Evolutionary conservation across 1,140 invertebrate species (phyloP).

Genomic region (Rhyzopertha dominica): DNA sequence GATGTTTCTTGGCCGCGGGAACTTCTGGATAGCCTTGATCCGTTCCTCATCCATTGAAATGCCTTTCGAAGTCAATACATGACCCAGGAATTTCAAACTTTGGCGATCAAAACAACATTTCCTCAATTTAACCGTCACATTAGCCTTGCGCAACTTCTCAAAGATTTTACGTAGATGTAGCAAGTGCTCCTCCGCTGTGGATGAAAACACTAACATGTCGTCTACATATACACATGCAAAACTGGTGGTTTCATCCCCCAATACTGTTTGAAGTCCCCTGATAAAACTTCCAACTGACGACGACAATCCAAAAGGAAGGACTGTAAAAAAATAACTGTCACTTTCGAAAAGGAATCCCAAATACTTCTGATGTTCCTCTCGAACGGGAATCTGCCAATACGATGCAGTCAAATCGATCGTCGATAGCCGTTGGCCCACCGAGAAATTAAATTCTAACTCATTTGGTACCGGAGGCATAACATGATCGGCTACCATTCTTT

Average conservation of each 20-base stretch:
- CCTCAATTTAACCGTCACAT: not conserved
- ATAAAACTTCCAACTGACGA: conserved; percentile 1
- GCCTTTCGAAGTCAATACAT: conserved; percentile 1
- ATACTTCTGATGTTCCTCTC: conserved; percentile 4
- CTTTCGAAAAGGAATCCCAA: conserved; percentile 3
- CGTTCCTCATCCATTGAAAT: not conserved
- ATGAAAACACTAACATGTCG: conserved; percentile 7
- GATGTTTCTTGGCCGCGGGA: conserved; percentile 1
- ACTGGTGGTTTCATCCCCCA: not conserved
- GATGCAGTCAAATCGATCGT: conserved; percentile 10
- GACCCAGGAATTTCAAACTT: conserved; percentile 29
- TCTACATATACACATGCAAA: conserved; percentile 8
- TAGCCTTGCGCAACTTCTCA: not conserved
- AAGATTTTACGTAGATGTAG: conserved; percentile 8
- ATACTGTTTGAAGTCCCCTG: conserved; percentile 3
- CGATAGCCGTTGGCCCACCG: conserved; percentile 1
- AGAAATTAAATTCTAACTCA: conserved; percentile 7
- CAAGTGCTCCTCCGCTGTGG: not conserved
- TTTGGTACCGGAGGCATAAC: conserved; percentile 4
- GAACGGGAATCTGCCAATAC: conserved; percentile 14
- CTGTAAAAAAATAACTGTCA: conserved; percentile 8
- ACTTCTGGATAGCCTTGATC: conserved; percentile 7
- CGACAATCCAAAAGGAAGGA: conserved; percentile 9
- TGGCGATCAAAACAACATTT: too few species aligned
- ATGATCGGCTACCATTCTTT: conserved; percentile 8